Evolutionary conservation across 2,888 invertebrate genomes (phyloP).

Genomic region (Didymodactylos carnosus): DNA sequence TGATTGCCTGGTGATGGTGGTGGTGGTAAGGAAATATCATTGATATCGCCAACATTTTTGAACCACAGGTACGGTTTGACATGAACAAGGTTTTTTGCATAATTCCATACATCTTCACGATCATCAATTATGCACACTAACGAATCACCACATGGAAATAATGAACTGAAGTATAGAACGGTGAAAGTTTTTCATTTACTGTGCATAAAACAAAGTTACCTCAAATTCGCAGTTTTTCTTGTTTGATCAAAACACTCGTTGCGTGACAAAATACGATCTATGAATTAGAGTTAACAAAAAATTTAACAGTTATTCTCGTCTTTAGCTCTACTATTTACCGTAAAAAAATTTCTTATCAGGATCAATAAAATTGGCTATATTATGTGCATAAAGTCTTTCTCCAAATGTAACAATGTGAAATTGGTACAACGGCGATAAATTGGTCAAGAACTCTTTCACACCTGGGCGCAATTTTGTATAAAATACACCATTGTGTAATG

Average conservation of each 20-base stretch:
- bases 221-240: constrained; percentile 86
- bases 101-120: constrained; percentile 94
- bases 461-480: constrained; percentile 77
- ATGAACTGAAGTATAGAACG: constrained; percentile 46
- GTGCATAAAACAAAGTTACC: too few relatives aligned
- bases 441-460: constrained; percentile 58
- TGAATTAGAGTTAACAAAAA: too few relatives aligned
- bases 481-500: constrained; percentile 14
- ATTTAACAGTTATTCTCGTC: too few relatives aligned
- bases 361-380: constrained; percentile 70
- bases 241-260: constrained; percentile 90
- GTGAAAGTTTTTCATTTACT: too few relatives aligned
- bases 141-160: constrained; percentile 92
- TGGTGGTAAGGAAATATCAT: neutral
- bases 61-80: constrained; percentile 46
- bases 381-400: constrained; percentile 83
- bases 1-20: neutral
- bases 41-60: constrained; percentile 18
- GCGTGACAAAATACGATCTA: constrained; percentile 49
- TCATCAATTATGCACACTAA: constrained; percentile 99
- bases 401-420: constrained; percentile 78
- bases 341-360: constrained; percentile 45
- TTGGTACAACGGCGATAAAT: constrained; percentile 58
- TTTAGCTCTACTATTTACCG: too few relatives aligned
- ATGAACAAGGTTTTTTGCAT: constrained; percentile 79